Percentiles rank a stretch among this genome's conserved stretches.
phyloP scores from a whole-genome alignment of 2,797 vertebrate genomes.

The Halcyon smyrnensis region DNA sequence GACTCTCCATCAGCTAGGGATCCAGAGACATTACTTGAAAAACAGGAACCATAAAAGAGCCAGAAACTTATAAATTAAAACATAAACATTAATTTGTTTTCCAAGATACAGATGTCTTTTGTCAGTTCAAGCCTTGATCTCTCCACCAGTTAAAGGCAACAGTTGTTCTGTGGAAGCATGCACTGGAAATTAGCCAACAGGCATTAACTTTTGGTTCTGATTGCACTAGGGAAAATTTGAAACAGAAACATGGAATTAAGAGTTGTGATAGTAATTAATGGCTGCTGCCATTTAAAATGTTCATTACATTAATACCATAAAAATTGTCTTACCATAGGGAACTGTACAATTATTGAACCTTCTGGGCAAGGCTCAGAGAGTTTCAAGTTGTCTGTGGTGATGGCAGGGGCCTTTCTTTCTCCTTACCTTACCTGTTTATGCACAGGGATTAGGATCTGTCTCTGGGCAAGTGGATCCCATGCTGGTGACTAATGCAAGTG shows the following conservation, averaged over 20 bases:
- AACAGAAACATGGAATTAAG: conserved; percentile 47
- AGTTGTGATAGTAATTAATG: conserved; percentile 7
- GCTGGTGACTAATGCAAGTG: not conserved
- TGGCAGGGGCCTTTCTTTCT: not conserved
- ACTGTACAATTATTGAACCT: not conserved
- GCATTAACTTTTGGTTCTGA: conserved; percentile 68
- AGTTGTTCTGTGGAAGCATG: conserved; percentile 59
- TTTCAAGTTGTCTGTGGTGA: not conserved
- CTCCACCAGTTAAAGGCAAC: conserved; percentile 65
- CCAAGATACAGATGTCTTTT: conserved; percentile 70
- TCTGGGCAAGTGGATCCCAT: not conserved
- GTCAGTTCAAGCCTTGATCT: conserved; percentile 69
- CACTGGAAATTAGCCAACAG: conserved; percentile 56
- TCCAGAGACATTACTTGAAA: conserved; percentile 65
- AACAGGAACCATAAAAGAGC: conserved; percentile 69
- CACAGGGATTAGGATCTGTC: not conserved
- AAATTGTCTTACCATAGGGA: not conserved
- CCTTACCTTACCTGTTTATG: not conserved
- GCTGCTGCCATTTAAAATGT: not conserved
- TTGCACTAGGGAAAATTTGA: conserved; percentile 49
- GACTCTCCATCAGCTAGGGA: conserved; percentile 62
- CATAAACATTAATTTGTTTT: conserved; percentile 74
- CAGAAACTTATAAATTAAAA: conserved; percentile 75
- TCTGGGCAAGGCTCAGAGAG: not conserved
- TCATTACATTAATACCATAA: not conserved